These are phyloP conservation scores for Ctenicera cuprea DNA, from an alignment of 2,888 invertebrate species.

Conservation along the genomic window DNA sequence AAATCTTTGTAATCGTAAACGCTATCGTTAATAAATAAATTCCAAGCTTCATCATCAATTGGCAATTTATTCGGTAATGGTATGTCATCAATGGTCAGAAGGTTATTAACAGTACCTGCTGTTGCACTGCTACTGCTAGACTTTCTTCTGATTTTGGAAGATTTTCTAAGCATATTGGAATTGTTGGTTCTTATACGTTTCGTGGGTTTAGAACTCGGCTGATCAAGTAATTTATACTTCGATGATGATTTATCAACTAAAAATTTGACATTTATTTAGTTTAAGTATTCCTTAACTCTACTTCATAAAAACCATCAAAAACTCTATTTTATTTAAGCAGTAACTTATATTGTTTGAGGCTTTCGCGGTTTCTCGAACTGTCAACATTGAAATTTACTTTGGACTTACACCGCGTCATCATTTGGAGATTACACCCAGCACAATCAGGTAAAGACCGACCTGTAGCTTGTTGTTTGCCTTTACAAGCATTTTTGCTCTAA, in stretches of 20 bases:
- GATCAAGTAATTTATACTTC: neutral
- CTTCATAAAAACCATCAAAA: neutral
- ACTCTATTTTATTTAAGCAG: no score
- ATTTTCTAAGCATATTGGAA: conserved; percentile 41
- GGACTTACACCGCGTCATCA: no score
- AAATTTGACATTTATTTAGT: neutral
- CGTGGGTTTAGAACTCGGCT: neutral
- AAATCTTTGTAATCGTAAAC: conserved; percentile 53
- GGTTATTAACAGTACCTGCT: conserved; percentile 24
- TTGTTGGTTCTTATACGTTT: conserved; percentile 45
- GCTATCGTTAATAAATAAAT: conserved; percentile 53
- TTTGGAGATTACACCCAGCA: no score
- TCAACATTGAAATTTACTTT: no score
- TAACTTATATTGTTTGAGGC: no score
- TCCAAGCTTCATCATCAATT: conserved; percentile 59
- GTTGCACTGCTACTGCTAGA: conserved; percentile 39
- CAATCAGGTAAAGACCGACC: no score
- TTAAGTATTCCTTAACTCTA: neutral
- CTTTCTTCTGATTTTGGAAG: conserved; percentile 44
- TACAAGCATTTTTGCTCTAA: no score
- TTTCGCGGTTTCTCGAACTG: no score
- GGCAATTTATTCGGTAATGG: conserved; percentile 55
- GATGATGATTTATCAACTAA: neutral
- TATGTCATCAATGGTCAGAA: conserved; percentile 40
- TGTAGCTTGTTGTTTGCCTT: no score